Conservation (phyloP, 2,797 vertebrate species). For the Malurus leucopterus region DNA sequence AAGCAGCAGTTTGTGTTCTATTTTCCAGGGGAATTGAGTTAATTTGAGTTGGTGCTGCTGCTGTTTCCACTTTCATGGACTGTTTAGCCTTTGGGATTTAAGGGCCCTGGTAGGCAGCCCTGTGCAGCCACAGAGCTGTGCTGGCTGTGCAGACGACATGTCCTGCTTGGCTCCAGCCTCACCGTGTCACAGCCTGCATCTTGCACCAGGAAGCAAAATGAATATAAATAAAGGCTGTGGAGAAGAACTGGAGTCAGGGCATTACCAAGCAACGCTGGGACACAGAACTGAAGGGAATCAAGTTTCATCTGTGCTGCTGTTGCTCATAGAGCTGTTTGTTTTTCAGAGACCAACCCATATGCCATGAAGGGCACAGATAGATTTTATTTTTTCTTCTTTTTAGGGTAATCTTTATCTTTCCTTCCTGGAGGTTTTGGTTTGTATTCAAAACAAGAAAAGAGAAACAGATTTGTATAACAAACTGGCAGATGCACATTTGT, state of each 20-base stretch:
- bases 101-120: not conserved
- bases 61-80: not conserved
- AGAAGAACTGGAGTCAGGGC: not conserved
- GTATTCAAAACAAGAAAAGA: not conserved
- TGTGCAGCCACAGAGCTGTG: not conserved
- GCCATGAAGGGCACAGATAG: not conserved
- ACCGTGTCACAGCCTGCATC: not conserved
- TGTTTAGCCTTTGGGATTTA: not conserved
- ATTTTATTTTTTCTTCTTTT: not conserved
- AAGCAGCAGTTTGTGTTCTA: not conserved
- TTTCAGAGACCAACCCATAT: not conserved
- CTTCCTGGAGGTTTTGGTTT: not conserved
- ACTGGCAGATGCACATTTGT: not conserved
- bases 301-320: not conserved
- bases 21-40: not conserved
- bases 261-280: not conserved
- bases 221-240: not conserved
- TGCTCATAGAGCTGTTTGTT: not conserved
- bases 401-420: not conserved
- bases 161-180: not conserved
- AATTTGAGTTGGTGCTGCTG: not conserved
- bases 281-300: not conserved
- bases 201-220: not conserved
- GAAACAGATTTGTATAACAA: conserved; percentile 20
- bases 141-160: not conserved